Evolutionary conservation across 2,888 invertebrate species (phyloP), one percentile per base, ranked within the genome.

Genomic region (Lissocephala sabroskyi): DNA sequence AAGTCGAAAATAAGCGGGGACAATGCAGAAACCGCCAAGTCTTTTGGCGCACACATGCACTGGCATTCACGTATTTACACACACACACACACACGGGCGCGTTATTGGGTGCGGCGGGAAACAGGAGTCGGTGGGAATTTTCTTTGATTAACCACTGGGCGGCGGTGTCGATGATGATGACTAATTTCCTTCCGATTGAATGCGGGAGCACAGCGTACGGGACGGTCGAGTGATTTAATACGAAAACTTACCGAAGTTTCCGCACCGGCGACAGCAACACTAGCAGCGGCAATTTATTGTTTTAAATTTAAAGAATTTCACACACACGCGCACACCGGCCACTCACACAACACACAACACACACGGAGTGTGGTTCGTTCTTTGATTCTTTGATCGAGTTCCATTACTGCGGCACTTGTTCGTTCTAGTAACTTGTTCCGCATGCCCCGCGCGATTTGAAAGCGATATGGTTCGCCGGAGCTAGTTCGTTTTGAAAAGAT

Each of bases 41-140:
- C n/a, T n/a, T n/a, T n/a, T n/a, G n/a, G n/a, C n/a, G n/a, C n/a
- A n/a, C n/a, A n/a, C n/a, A n/a, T n/a, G n/a, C n/a, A n/a, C n/a
- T n/a, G n/a, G n/a, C n/a, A n/a, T n/a, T n/a, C n/a, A n/a, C n/a
- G n/a, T n/a, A n/a, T n/a, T 32, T 14, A 3, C 35, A 35, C 45
- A 30, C 42, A 13, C 42, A 41, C 19, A 39, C 42, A 36, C 50
- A 30, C 17, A 13, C 19, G 46, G 29, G 13, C 46, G 19, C 11
- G 7, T n/a, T 57, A 55, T 50, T 73, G 68, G 68, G 68, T 62
- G 68, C 70, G 68, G 68, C 71, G 66, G 71, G 71, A 66, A 67
- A 54, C 62, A 66, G 71, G 64, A 66, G 35, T 14, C 39, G 35
- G 26, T 41, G 41, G 44, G 60, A 41, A 41, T 49, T 53, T 56